These are phyloP conservation scores for Pseudomugil tenellus DNA, from an alignment of 2,797 vertebrate genomes.

Conservation along the genomic window DNA sequence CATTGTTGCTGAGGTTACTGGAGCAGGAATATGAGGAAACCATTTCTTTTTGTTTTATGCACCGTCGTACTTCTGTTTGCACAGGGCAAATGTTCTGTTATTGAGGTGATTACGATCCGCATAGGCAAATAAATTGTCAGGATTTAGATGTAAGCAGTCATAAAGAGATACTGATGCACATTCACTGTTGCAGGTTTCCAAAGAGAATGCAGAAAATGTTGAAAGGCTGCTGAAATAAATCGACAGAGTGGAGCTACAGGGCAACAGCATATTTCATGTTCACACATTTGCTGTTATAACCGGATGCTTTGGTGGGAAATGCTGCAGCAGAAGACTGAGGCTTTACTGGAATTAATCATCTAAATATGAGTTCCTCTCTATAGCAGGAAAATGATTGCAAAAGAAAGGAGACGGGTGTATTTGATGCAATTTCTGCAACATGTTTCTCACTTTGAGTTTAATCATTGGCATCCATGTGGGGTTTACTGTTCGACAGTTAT, in stretches of 20 bases:
- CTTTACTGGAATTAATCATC: conserved; percentile 3
- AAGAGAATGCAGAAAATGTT: conserved; percentile 18
- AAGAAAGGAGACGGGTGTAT: background rate
- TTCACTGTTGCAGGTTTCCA: background rate
- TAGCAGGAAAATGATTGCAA: background rate
- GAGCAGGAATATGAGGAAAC: conserved; percentile 1
- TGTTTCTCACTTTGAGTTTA: background rate
- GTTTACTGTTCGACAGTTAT: background rate
- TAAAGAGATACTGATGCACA: conserved; percentile 16
- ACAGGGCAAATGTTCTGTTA: conserved; percentile 2
- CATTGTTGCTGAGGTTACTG: conserved; percentile 2
- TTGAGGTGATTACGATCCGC: conserved; percentile 4
- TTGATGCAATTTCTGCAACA: background rate
- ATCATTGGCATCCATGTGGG: background rate
- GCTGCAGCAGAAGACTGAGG: background rate
- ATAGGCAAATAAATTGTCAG: conserved; percentile 12
- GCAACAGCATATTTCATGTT: background rate
- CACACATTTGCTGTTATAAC: conserved; percentile 1
- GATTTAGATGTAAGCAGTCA: conserved; percentile 16
- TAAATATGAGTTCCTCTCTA: background rate
- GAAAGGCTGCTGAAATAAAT: conserved; percentile 16
- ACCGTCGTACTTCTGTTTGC: conserved; percentile 3
- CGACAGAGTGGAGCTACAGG: background rate
- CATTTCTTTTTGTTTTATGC: conserved; percentile 13
- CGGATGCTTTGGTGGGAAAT: background rate